Base-by-base conservation (phyloP, 1,140 invertebrate genomes). In the Trissolcus basalis region DNA sequence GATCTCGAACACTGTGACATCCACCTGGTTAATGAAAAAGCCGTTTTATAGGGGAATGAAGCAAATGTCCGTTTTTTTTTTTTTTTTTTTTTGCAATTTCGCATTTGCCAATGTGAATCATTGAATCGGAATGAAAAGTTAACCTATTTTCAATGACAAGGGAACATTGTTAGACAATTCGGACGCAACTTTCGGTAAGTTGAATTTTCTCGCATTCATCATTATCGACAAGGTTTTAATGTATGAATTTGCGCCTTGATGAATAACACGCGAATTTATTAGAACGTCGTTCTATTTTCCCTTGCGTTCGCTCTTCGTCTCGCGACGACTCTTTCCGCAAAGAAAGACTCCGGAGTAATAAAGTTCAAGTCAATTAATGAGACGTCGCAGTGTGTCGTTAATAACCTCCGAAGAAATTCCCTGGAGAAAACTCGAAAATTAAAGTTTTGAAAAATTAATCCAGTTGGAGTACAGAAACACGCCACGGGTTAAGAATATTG, bases 281-380 rank as follows among this genome's bases (percentile, higher is more conserved):
- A 72, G 15, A 55, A 35, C 44, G 68, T 19, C 61, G 48, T 64
- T 72, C 73, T 67, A 79, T 72, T 68, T 39, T 27, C 19, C 6
- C 70, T 59, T 16, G 39, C 47, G 48, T 11, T 15, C 47, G 12
- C 50, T 15, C 59, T 36, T 63, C 49, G 49, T 51, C 53, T 51
- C 36, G 53, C 77, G 72, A 77, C 69, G 56, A 71, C 69, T 78
- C 69, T 73, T 76, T 74, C 8, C 48, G 35, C 54, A 39, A 43
- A 12, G 53, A 54, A 79, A 80, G 75, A 73, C 74, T 79, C 67
- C 71, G 79, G 64, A 75, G 80, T 82, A 85, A 85, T 85, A 84
- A 85, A 84, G 84, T 85, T 78, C 76, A 36, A 83, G 82, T 85
- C 83, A 85, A 85, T 85, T 85, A 85, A 84, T 80, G 77, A 59